Base-by-base conservation (phyloP, 1,140 invertebrate genomes). In the Harpegnathos saltator region DNA sequence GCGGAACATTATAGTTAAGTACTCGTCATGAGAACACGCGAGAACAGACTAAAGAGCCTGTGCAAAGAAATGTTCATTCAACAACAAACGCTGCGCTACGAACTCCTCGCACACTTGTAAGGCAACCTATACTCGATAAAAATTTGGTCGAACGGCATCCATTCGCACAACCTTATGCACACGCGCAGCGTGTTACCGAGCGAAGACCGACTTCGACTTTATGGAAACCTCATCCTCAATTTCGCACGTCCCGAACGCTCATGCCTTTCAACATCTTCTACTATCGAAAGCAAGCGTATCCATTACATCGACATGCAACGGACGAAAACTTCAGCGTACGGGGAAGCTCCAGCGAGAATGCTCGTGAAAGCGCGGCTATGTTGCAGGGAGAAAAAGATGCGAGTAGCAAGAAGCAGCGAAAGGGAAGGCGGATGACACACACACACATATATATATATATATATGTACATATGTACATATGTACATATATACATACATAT, bases 311-410 rank as follows among this genome's bases (percentile, higher is more conserved):
- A 50, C 59, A 54, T 44, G 19, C 48, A 4, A 29, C 38, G 44
- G 22, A 29, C 7, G 33, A 63, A 63, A 63, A 38, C 26, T 63
- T 63, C 11, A 38, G 17, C 29, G 26, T 50, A 33, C 14, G 44
- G 50, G 29, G 33, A 33, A 77, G 29, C 54, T 74, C 38, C 1
- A 4, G 24, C 24, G 29, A 66, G 74, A 54, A 69, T 15, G 29
- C 63, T 56, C 26, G 50, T 26, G 12, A 63, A 19, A 75, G 72
- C 62, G 48, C 74, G 15, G 66, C 22, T 44, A 19, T 56, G n/a
- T 78, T 44, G 24, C 38, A 74, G 26, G 24, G 19, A 73, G 19
- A 80, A 83, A 72, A 77, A 78, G 29, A 33, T 5, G 29, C 29
- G 29, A 5, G 29, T 33, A 33, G 29, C 29, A 33, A 33, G 29